Base-by-base conservation (phyloP, 2,113 vertebrate species). In the Coracopsis vasa region DNA sequence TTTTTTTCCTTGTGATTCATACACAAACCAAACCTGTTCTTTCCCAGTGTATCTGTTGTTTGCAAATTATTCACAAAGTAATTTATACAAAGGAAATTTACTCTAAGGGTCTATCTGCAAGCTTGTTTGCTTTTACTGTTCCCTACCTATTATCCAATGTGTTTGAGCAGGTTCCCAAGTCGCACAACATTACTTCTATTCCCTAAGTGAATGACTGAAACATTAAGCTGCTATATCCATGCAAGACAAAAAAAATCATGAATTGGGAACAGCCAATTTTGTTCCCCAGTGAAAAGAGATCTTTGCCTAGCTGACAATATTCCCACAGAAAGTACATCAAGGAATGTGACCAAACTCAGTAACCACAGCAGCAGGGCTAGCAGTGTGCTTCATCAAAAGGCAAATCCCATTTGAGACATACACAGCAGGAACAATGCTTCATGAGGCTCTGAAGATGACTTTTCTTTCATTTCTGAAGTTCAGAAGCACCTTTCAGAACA, bases 21-120 rank as follows among this genome's bases (percentile, higher is more conserved):
- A 82, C 81, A 75, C 0, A 0, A 91, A 72, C n/a, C 31, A 92
- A 90, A 87, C n/a, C 35, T 50, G 48, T 56, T 87, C 75, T 69
- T 79, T 53, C 48, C 35, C 70, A 54, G 51, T 13, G 25, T 69
- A 72, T 78, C 81, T 67, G 29, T 37, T 71, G 44, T 56, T 90
- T 66, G 62, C 60, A 95, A 96, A 72, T 93, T 85, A 81, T 44
- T 92, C 70, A 48, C 47, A 71, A 61, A 94, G 92, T 80, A 93
- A 96, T 96, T 94, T 90, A 95, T 77, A 58, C 9, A 25, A 87
- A 87, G 41, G 16, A 91, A 94, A 80, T 66, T 82, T 62, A 92
- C 66, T 45, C 79, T 80, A 77, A 80, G 37, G 82, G 37, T 58
- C 91, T 96, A 35, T 45, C 90, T 65, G 73, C 10, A 8, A 85